phyloP scores from a whole-genome alignment of 2,888 invertebrate genomes.

The Schizaphis graminum region DNA sequence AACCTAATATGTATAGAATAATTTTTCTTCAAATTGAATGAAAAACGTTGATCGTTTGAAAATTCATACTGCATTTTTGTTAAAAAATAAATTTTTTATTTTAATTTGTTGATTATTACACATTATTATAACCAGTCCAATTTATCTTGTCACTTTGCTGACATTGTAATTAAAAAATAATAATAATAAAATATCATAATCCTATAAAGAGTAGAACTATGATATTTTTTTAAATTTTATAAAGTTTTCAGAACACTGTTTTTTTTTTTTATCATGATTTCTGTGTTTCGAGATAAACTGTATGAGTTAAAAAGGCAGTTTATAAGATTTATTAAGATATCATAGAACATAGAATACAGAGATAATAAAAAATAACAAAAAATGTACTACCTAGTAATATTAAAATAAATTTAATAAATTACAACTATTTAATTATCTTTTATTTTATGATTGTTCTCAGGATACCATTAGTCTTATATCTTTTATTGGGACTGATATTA shows the following conservation, averaged over 20 bases:
- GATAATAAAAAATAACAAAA: background rate
- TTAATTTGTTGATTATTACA: background rate
- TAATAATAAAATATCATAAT: no score
- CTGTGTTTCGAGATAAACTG: no score
- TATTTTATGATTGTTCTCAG: slow-evolving; percentile 73
- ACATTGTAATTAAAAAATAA: no score
- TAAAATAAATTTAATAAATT: background rate
- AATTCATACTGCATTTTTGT: background rate
- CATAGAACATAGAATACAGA: background rate
- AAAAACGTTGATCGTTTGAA: background rate
- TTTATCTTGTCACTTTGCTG: no score
- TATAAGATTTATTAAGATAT: background rate
- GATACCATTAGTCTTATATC: slow-evolving; percentile 86
- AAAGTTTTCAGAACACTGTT: no score
- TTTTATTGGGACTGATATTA: slow-evolving; percentile 86
- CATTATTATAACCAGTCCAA: background rate
- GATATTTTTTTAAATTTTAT: no score
- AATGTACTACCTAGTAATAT: background rate
- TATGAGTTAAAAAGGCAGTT: background rate
- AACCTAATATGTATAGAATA: background rate
- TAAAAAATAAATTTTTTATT: background rate
- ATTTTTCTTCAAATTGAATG: background rate
- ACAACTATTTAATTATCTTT: background rate
- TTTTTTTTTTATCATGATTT: no score
- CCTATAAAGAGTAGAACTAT: no score